Percentiles rank a stretch among this genome's conserved stretches.
Evolutionary conservation across 2,113 vertebrate species (phyloP).

Genomic region (Gopherus flavomarginatus): DNA sequence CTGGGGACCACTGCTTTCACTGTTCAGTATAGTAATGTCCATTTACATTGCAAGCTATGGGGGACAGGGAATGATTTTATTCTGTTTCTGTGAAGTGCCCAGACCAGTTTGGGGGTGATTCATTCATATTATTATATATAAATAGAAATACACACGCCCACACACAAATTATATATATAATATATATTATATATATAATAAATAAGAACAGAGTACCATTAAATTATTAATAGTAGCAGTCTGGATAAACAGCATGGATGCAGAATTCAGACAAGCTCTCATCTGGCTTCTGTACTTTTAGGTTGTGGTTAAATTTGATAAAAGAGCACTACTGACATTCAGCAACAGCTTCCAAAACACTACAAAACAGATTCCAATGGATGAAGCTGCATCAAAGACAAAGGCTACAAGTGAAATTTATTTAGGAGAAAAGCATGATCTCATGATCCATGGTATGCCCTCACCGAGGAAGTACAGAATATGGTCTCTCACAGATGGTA

Average conservation of each 20-base stretch:
- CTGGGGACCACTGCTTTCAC: not conserved
- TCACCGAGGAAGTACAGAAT: fast-evolving
- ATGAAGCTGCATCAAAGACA: not conserved
- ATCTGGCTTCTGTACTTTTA: not conserved
- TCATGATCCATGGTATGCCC: not conserved
- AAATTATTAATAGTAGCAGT: not conserved
- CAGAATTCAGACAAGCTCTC: not conserved
- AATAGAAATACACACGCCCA: too few species aligned
- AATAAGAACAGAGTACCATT: not conserved
- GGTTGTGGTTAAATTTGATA: not conserved
- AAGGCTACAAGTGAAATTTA: constrained; percentile 18
- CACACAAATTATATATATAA: not conserved
- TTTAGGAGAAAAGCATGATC: constrained; percentile 10
- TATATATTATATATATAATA: not conserved
- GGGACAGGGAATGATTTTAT: not conserved
- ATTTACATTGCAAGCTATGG: not conserved
- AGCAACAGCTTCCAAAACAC: not conserved
- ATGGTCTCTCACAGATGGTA: not conserved
- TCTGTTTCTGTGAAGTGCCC: not conserved
- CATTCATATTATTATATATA: too few species aligned
- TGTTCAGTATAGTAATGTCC: not conserved
- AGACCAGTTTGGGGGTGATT: not conserved
- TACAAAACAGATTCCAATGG: not conserved
- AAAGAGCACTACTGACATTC: not conserved
- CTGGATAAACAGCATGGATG: not conserved